phyloP scores from a whole-genome alignment of 1,140 invertebrate species.

The Asbolus verrucosus region DNA sequence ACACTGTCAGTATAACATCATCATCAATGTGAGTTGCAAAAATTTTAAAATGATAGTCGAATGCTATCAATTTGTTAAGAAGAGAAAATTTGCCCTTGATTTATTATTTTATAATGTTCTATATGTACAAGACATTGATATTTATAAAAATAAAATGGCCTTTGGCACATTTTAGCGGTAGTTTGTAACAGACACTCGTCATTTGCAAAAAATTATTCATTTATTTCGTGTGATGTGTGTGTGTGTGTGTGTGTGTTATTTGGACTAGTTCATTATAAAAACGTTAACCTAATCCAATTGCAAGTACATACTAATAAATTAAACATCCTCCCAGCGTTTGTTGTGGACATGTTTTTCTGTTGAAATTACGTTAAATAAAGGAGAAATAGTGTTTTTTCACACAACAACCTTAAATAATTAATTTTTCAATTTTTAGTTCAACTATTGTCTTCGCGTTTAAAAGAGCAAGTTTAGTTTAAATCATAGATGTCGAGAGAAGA shows the following conservation, averaged over 20 bases:
- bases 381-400: too few relatives aligned
- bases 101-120: conserved; percentile 19
- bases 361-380: too few relatives aligned
- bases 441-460: too few relatives aligned
- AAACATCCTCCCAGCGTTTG: conserved; percentile 30
- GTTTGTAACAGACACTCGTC: background rate
- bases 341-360: conserved; percentile 11
- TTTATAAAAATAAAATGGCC: conserved; percentile 26
- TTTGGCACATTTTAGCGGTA: conserved; percentile 26
- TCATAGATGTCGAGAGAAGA: too few relatives aligned
- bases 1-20: conserved; percentile 11
- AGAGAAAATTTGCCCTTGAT: conserved; percentile 5
- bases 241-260: too few relatives aligned
- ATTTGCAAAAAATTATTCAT: conserved; percentile 8
- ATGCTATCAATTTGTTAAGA: conserved; percentile 20
- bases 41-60: too few relatives aligned
- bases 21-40: too few relatives aligned
- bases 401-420: too few relatives aligned
- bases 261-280: conserved; percentile 7
- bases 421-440: too few relatives aligned
- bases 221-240: background rate
- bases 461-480: too few relatives aligned
- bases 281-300: background rate
- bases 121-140: conserved; percentile 5
- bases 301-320: conserved; percentile 29